Percentiles rank a stretch among this genome's conserved stretches.
These are phyloP conservation scores for Xestia c-nigrum DNA, from an alignment of 2,888 invertebrate genomes.

Conservation along the genomic window DNA sequence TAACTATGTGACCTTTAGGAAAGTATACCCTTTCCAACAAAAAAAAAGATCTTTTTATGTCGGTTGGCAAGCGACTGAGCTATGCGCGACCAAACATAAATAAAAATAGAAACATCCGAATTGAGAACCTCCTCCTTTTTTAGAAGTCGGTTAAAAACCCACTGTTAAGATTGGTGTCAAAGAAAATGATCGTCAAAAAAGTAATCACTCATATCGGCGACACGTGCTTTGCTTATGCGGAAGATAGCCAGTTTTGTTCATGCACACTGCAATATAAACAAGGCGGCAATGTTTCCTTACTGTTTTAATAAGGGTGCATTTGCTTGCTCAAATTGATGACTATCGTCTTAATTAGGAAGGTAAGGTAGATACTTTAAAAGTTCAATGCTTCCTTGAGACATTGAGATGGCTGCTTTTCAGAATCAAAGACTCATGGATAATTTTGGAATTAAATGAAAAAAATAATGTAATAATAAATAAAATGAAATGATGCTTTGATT, in stretches of 20 bases:
- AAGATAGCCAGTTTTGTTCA: constrained; percentile 33
- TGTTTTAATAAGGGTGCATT: constrained; percentile 28
- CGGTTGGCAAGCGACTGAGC: too few species aligned
- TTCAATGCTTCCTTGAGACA: constrained; percentile 2
- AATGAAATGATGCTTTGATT: not conserved
- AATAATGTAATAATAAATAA: too few species aligned
- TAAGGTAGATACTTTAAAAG: not conserved
- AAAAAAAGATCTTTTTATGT: too few species aligned
- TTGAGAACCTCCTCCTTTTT: too few species aligned
- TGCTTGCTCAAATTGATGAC: constrained; percentile 21
- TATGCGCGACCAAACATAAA: too few species aligned
- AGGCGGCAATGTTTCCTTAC: constrained; percentile 32
- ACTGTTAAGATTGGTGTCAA: not conserved
- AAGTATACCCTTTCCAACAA: too few species aligned
- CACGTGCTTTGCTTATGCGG: constrained; percentile 36
- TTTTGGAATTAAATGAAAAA: not conserved
- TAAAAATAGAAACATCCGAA: too few species aligned
- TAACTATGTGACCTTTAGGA: too few species aligned
- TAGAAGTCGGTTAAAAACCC: too few species aligned
- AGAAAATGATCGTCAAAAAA: constrained; percentile 33
- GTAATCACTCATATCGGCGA: constrained; percentile 23
- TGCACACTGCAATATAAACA: constrained; percentile 26
- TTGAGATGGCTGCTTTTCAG: not conserved
- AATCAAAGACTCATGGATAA: too few species aligned
- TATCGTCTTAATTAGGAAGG: constrained; percentile 19